Evolutionary conservation across 1,140 invertebrate species (phyloP).

Genomic region (Eulimnadia texana): DNA sequence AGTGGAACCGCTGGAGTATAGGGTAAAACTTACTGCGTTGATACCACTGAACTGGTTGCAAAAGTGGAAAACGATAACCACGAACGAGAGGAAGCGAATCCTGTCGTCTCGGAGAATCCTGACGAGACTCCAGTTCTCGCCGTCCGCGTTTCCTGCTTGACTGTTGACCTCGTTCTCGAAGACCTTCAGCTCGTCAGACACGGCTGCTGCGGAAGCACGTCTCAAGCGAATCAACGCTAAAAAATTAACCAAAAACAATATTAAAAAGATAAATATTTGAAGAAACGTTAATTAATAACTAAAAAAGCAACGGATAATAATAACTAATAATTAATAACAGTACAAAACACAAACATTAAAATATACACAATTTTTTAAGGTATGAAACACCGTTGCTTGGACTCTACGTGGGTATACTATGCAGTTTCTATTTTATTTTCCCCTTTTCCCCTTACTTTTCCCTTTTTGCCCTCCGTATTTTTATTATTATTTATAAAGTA

Average conservation of each 20-base stretch:
- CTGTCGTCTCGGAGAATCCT: constrained; percentile 13
- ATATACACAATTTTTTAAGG: too few species aligned
- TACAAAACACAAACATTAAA: too few species aligned
- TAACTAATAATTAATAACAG: too few species aligned
- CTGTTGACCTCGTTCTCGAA: constrained; percentile 21
- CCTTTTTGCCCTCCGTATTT: too few species aligned
- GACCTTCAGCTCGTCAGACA: constrained; percentile 30
- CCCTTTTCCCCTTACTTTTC: too few species aligned
- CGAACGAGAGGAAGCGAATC: constrained; percentile 48
- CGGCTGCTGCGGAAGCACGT: constrained; percentile 29
- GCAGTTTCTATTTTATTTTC: too few species aligned
- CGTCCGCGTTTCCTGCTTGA: constrained; percentile 18
- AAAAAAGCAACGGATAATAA: too few species aligned
- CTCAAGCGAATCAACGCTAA: constrained; percentile 38
- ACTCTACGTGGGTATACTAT: too few species aligned
- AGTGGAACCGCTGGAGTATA: constrained; percentile 9
- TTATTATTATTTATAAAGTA: too few species aligned
- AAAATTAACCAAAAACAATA: constrained; percentile 20
- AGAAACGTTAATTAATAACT: background rate
- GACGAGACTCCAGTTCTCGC: constrained; percentile 20
- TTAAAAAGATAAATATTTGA: constrained; percentile 11
- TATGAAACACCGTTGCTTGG: too few species aligned
- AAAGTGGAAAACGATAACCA: constrained; percentile 55
- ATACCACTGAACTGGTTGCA: constrained; percentile 76
- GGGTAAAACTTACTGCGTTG: constrained; percentile 52